A percentile compares a stretch with the other conserved stretches of the same genome.
These are phyloP conservation scores for Zosterops pallidus DNA, from an alignment of 2,113 vertebrate species.

Conservation along the genomic window DNA sequence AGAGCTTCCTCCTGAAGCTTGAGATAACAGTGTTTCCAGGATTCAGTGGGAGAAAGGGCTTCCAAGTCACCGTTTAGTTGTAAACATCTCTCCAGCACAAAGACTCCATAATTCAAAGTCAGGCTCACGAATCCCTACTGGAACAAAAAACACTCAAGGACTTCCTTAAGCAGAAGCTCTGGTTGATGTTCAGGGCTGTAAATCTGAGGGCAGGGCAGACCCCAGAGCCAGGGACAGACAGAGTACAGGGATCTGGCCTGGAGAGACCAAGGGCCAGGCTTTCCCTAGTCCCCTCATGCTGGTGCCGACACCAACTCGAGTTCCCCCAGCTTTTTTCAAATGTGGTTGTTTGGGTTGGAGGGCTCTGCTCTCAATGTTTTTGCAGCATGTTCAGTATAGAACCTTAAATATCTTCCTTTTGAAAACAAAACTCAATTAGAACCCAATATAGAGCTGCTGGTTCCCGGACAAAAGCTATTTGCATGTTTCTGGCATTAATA, in stretches of 20 bases:
- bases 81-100: neutral
- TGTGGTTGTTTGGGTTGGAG: conserved; percentile 17
- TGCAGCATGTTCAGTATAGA: neutral
- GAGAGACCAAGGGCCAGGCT: neutral
- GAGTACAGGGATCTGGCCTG: neutral
- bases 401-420: conserved; percentile 31
- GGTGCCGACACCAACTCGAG: fast-evolving
- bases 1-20: neutral
- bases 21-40: neutral
- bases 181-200: neutral
- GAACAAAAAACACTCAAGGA: neutral
- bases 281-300: neutral
- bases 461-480: neutral
- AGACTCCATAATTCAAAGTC: neutral
- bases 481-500: conserved; percentile 51
- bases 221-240: neutral
- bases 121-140: neutral
- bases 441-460: conserved; percentile 15
- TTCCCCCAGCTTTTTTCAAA: neutral
- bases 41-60: neutral
- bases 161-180: neutral
- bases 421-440: conserved; percentile 27
- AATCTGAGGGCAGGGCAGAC: neutral
- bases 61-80: neutral
- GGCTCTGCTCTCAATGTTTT: neutral